Base-by-base conservation (phyloP, 2,888 invertebrate species). In the Drosophila mettleri region DNA sequence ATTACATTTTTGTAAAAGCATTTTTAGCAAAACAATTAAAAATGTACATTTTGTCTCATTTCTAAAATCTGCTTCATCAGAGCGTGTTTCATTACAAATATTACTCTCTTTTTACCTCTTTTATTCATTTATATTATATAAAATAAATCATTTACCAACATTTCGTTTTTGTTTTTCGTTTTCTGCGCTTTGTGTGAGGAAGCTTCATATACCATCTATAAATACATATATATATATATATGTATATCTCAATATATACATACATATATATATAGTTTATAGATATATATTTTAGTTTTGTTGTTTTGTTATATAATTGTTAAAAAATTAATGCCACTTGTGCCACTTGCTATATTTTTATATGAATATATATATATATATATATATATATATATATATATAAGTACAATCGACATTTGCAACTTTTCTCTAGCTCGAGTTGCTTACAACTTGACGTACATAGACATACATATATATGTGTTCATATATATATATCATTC, bases 1-100 rank as follows among this genome's bases (percentile, higher is more conserved):
- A 64, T 73, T 72, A 68, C 45, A 68, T 80, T 77, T 86, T 85
- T 89, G 88, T 89, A 89, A 88, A 89, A 89, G 89, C 89, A 88
- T 81, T 89, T 82, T 89, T 89, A 89, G 89, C 89, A 89, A 89
- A 89, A 83, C 81, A 84, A 84, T 89, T 82, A 88, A 89, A 88
- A 80, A 74, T 73, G 67, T 82, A 63, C 76, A 46, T 71, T 66
- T 54, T 22, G 31, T 34, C 70, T 70, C 53, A 41, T 49, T 69
- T 78, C 69, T 75, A 80, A 83, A 84, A 86, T 77, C 74, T 58
- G 70, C 60, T 31, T 49, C 55, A 39, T 57, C 48, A 69, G 80
- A 76, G 78, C 78, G 74, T 84, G 58, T 74, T 74, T 49, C 53
- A 53, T 53, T 63, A 69, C 41, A 27, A 64, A 72, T 69, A 59